Conservation (phyloP, 2,113 vertebrate genomes). For the Gnathonemus longibarbis region DNA sequence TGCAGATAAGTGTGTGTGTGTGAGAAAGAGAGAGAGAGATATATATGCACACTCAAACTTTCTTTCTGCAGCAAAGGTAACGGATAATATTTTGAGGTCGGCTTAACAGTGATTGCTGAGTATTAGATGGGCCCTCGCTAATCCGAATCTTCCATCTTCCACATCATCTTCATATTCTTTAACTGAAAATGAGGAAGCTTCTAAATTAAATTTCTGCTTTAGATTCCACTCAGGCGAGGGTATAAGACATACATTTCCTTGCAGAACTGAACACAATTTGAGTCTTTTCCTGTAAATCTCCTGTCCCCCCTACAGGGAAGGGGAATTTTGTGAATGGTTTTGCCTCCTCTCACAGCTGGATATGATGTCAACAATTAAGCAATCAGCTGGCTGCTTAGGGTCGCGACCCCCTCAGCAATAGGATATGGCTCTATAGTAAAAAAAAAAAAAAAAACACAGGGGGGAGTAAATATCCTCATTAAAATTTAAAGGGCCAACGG, state of each 20-base stretch:
- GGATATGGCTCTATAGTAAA: background rate
- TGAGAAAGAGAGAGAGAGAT: too few relatives aligned
- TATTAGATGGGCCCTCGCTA: background rate
- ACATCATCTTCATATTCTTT: background rate
- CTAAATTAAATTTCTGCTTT: background rate
- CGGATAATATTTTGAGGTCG: background rate
- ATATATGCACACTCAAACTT: background rate
- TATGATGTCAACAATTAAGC: background rate
- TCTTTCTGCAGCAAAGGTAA: background rate
- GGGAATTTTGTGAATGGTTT: background rate
- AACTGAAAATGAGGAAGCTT: background rate
- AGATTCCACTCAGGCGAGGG: background rate
- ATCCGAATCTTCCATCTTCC: background rate
- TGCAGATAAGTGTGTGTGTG: background rate
- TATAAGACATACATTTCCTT: background rate
- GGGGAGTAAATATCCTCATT: background rate
- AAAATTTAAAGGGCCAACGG: background rate
- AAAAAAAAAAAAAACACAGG: background rate
- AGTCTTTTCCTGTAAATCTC: background rate
- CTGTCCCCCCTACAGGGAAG: background rate
- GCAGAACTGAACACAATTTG: background rate
- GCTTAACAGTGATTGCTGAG: background rate
- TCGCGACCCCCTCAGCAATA: background rate
- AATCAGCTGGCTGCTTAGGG: background rate
- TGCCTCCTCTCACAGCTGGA: background rate